Evolutionary conservation across 2,888 invertebrate genomes (phyloP).

Genomic region (Lymantria dispar): DNA sequence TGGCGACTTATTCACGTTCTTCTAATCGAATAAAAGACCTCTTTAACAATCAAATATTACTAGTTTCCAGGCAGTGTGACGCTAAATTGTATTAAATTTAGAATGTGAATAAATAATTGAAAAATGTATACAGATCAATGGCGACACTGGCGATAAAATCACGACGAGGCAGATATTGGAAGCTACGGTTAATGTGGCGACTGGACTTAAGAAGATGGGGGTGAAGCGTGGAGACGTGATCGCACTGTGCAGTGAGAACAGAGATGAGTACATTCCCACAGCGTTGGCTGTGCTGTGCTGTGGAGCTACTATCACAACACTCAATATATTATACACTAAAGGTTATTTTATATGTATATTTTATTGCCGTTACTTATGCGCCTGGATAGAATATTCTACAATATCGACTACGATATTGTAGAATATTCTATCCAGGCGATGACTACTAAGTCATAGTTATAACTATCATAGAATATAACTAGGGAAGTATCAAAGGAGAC

Average conservation of each 20-base stretch:
- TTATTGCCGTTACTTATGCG: too few relatives aligned
- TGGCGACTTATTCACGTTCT: too few relatives aligned
- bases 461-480: background rate
- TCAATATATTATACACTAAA: conserved; percentile 81
- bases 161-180: conserved; percentile 74
- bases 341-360: conserved; percentile 26
- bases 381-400: too few relatives aligned
- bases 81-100: background rate
- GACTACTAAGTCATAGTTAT: too few relatives aligned
- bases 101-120: background rate
- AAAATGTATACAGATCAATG: conserved; percentile 70
- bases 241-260: conserved; percentile 83
- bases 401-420: too few relatives aligned
- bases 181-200: conserved; percentile 71
- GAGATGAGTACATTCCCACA: conserved; percentile 76
- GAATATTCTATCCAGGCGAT: too few relatives aligned
- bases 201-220: conserved; percentile 68
- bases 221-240: conserved; percentile 75
- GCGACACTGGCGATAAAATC: conserved; percentile 72
- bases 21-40: too few relatives aligned
- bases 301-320: conserved; percentile 81
- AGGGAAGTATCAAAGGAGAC: background rate
- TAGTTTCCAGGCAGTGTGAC: background rate
- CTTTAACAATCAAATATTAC: too few relatives aligned
- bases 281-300: conserved; percentile 75